These are phyloP conservation scores for Drosophila auraria DNA, from an alignment of 1,140 invertebrate genomes.

Conservation along the genomic window DNA sequence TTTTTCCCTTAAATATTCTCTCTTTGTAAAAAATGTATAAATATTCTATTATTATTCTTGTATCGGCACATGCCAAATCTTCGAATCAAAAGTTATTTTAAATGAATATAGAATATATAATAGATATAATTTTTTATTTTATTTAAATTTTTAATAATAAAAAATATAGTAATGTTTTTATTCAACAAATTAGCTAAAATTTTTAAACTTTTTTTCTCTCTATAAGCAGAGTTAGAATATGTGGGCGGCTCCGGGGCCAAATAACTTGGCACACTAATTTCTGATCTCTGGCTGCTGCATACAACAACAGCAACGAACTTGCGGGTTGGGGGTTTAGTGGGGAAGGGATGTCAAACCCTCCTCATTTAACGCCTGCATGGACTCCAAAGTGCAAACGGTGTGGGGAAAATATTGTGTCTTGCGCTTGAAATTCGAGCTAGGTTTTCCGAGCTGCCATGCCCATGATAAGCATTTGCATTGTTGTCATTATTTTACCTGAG, in stretches of 20 bases:
- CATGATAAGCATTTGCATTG: constrained; percentile 50
- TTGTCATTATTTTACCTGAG: constrained; percentile 42
- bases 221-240: constrained; percentile 17
- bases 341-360: constrained; percentile 60
- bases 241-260: constrained; percentile 33
- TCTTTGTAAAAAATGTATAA: no score
- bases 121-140: no score
- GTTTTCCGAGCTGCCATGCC: constrained; percentile 26
- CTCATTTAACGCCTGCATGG: constrained; percentile 78
- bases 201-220: background rate
- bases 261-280: constrained; percentile 75
- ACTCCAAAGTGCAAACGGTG: constrained; percentile 24
- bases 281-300: constrained; percentile 60
- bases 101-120: no score
- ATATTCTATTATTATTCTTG: no score
- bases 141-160: no score
- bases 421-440: constrained; percentile 24
- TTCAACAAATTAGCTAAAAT: background rate
- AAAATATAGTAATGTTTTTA: background rate
- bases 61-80: no score
- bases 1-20: no score
- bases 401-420: constrained; percentile 16
- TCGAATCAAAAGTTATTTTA: no score
- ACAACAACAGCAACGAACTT: constrained; percentile 11
- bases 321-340: background rate